Evolutionary conservation across 2,888 invertebrate species (phyloP).

Genomic region (Tetranychus piercei): DNA sequence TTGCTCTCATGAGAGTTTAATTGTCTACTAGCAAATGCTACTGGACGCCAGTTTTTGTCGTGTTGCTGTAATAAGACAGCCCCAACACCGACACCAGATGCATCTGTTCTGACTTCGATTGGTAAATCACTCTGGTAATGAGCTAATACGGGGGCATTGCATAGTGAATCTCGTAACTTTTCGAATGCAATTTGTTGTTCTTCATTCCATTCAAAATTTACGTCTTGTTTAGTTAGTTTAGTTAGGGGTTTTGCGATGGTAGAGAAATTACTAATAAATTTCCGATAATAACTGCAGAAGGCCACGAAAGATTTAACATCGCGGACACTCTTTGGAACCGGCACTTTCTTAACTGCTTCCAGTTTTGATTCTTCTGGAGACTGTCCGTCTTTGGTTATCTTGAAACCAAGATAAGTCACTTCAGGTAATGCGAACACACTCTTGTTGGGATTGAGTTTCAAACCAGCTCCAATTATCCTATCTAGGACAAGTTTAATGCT

Average conservation of each 20-base stretch:
- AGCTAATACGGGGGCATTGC: slow-evolving; percentile 18
- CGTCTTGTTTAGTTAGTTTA: slow-evolving; percentile 19
- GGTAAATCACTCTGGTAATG: slow-evolving; percentile 12
- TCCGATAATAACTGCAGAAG: slow-evolving; percentile 25
- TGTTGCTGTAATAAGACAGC: slow-evolving; percentile 19
- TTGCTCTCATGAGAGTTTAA: slow-evolving; percentile 30
- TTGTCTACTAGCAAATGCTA: slow-evolving; percentile 30
- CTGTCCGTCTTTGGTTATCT: slow-evolving; percentile 21
- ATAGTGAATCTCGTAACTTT: slow-evolving; percentile 17
- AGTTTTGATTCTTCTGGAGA: slow-evolving; percentile 23
- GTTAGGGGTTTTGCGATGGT: slow-evolving; percentile 24
- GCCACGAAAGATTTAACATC: slow-evolving; percentile 25
- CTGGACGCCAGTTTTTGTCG: not conserved
- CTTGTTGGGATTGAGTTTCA: slow-evolving; percentile 27
- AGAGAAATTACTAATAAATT: slow-evolving; percentile 24
- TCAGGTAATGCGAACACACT: slow-evolving; percentile 22
- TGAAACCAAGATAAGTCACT: slow-evolving; percentile 26
- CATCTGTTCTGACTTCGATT: slow-evolving; percentile 21
- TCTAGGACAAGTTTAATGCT: slow-evolving; percentile 25
- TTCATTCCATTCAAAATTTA: slow-evolving; percentile 19
- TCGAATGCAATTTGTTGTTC: slow-evolving; percentile 17
- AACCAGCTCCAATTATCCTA: slow-evolving; percentile 21
- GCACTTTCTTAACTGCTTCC: slow-evolving; percentile 21
- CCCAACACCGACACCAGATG: slow-evolving; percentile 17
- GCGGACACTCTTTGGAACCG: slow-evolving; percentile 19